Base-by-base conservation (phyloP, 2,113 vertebrate genomes). In the Zapornia atra region DNA sequence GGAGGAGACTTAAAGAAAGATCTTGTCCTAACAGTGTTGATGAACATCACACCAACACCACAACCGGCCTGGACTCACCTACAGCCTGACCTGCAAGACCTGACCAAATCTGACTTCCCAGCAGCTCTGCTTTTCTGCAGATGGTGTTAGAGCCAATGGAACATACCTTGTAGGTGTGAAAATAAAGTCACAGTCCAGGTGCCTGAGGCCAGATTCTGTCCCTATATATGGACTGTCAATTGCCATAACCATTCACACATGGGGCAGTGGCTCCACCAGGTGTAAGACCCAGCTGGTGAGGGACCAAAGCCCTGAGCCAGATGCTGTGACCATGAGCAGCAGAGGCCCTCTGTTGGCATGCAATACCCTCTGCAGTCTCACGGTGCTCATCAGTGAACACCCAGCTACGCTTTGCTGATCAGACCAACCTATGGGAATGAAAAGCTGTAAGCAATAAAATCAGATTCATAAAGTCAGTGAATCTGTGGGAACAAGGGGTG, bases 291-390 rank as follows among this genome's bases (percentile, higher is more conserved):
- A 71, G 53, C 53, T 33, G 34, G 24, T 17, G 18, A 90, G 64
- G 73, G 26, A 70, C 5, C 54, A 29, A 60, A 51, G 5, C 17
- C 21, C 19, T 31, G 12, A 10, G 5, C 22, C 57, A 61, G 40
- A 21, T 61, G 24, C 44, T 34, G 5, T 1, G 86, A 26, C 33
- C 0, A 0, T 70, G 76, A 44, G 77, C 28, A 11, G 14, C 80
- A 91, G 93, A 54, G 76, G 93, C 89, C 91, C 93, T 78, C 95
- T 95, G 56, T 22, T 66, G 89, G 83, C 2, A 0, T 36, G 28
- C 50, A 65, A 10, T 36, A 17, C 5, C 12, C 38, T 68, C 59
- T 78, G 71, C 10, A 1, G 31, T 48, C 34, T 65, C 28, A 15
- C 0, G 3, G 14, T 29, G 34, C 53, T 38, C 4, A 38, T 28